Conservation (phyloP, 2,113 vertebrate species). For the Clarias magur region DNA sequence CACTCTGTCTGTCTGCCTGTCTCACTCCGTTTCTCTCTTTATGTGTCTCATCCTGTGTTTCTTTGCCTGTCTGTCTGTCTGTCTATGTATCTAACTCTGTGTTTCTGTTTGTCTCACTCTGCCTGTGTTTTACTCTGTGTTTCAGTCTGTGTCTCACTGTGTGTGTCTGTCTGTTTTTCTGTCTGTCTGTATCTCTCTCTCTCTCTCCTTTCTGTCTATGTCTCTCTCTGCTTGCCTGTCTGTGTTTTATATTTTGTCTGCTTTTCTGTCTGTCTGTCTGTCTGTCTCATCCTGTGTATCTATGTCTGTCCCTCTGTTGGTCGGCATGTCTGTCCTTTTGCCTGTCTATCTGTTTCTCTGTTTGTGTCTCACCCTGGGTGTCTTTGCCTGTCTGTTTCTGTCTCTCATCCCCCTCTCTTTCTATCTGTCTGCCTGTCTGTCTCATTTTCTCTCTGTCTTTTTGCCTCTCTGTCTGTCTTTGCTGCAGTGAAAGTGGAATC, state of each 20-base stretch:
- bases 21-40: neutral
- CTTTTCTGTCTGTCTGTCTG: neutral
- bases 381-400: neutral
- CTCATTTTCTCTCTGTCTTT: too few relatives aligned
- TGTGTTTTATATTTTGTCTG: neutral
- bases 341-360: neutral
- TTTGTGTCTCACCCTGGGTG: neutral
- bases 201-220: neutral
- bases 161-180: neutral
- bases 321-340: neutral
- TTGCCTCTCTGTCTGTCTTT: neutral
- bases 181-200: neutral
- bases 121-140: neutral
- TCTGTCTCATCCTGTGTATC: neutral
- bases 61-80: too few relatives aligned
- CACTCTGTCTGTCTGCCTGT: neutral
- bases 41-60: neutral
- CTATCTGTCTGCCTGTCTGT: neutral
- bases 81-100: fast-evolving
- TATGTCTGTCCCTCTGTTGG: neutral
- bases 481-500: neutral
- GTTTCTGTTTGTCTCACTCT: neutral
- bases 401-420: neutral
- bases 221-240: neutral
- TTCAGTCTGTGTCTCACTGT: neutral